phyloP scores from a whole-genome alignment of 2,113 vertebrate genomes.

The Hemichromis elongatus region DNA sequence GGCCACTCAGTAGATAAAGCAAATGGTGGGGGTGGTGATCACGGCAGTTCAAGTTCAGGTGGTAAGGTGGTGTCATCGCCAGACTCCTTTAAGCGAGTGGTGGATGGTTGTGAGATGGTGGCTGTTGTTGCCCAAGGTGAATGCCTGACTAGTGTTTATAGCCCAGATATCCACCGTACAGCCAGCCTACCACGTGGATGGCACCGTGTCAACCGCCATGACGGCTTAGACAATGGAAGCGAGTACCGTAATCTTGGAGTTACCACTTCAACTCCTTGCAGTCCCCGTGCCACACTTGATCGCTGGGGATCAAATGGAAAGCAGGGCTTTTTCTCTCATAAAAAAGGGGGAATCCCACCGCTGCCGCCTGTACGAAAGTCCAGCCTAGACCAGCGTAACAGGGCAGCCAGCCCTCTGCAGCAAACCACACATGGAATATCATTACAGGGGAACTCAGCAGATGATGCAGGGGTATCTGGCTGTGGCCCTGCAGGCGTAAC shows the following conservation, averaged over 20 bases:
- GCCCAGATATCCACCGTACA: conserved; percentile 72
- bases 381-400: conserved; percentile 93
- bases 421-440: conserved; percentile 64
- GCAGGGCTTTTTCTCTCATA: conserved; percentile 83
- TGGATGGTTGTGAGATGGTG: conserved; percentile 87
- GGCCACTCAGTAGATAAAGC: background rate
- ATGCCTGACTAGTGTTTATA: conserved; percentile 68
- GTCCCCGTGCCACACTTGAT: conserved; percentile 81
- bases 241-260: conserved; percentile 66
- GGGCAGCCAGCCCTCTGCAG: conserved; percentile 87
- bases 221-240: conserved; percentile 71
- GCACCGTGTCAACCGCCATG: conserved; percentile 74
- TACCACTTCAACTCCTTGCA: conserved; percentile 75
- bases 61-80: conserved; percentile 76
- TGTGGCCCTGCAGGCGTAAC: background rate
- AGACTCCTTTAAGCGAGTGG: conserved; percentile 79
- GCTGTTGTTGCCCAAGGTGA: conserved; percentile 46
- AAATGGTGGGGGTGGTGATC: conserved; percentile 43
- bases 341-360: conserved; percentile 89
- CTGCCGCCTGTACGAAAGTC: conserved; percentile 92
- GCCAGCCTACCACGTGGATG: conserved; percentile 81
- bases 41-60: conserved; percentile 72
- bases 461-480: conserved; percentile 68
- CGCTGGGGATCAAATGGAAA: conserved; percentile 80
- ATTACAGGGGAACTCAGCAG: conserved; percentile 68